Conservation (phyloP, 2,797 vertebrate genomes). For the Sebastes melanostomus region DNA sequence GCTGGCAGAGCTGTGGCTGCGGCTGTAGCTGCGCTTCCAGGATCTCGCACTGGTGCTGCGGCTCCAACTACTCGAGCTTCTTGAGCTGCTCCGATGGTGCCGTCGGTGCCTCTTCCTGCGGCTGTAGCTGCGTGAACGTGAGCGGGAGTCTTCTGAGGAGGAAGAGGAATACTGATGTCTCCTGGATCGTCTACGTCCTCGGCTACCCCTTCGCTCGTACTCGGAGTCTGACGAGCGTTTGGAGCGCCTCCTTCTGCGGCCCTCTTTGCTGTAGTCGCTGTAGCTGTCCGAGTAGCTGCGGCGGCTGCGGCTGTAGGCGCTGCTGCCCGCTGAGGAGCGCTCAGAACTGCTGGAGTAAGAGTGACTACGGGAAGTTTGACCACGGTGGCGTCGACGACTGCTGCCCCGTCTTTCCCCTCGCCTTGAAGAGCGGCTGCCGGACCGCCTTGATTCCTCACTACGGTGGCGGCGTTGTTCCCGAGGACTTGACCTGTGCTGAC, state of each 20-base stretch:
- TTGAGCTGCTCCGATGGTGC: constrained; percentile 82
- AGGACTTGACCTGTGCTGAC: constrained; percentile 84
- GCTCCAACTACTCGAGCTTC: constrained; percentile 87
- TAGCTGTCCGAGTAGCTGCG: constrained; percentile 94
- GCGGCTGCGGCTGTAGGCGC: constrained; percentile 88
- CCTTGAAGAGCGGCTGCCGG: constrained; percentile 87
- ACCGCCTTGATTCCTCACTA: constrained; percentile 91
- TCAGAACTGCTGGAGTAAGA: constrained; percentile 94
- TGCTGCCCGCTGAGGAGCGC: constrained; percentile 90
- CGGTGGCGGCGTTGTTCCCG: constrained; percentile 85
- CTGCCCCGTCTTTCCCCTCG: constrained; percentile 82
- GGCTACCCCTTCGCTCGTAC: constrained; percentile 85
- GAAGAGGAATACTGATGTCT: constrained; percentile 90
- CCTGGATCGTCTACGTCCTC: constrained; percentile 85
- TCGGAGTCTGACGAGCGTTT: constrained; percentile 91
- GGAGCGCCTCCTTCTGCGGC: constrained; percentile 83
- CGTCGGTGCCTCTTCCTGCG: constrained; percentile 86
- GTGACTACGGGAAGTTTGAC: constrained; percentile 82
- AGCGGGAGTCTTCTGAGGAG: constrained; percentile 89
- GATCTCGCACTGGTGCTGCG: constrained; percentile 92
- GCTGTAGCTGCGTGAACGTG: constrained; percentile 88
- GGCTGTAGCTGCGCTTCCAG: constrained; percentile 92
- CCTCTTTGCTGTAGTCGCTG: constrained; percentile 91
- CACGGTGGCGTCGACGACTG: constrained; percentile 83
- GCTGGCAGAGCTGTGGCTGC: constrained; percentile 91